Percentiles rank a stretch among this genome's conserved stretches.
Conservation (phyloP, 2,797 vertebrate species). For the Epinephelus awoara region DNA sequence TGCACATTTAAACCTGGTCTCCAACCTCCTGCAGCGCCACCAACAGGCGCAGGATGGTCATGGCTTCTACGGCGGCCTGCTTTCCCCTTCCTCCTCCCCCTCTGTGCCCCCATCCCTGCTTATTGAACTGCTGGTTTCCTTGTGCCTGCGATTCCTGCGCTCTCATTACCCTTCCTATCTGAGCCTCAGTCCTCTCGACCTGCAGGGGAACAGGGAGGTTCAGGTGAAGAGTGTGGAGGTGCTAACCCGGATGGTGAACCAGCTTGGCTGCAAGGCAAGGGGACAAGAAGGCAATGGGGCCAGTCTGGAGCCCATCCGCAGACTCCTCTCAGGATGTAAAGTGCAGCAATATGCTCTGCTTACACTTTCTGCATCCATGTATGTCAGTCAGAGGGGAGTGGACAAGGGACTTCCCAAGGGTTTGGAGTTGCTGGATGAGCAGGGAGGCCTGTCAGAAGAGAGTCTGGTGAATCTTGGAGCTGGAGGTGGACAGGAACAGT, state of each 20-base stretch:
- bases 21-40: slow-evolving; percentile 95
- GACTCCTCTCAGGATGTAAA: slow-evolving; percentile 89
- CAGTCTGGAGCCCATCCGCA: slow-evolving; percentile 82
- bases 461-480: slow-evolving; percentile 90
- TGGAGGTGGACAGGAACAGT: slow-evolving; percentile 90
- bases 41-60: slow-evolving; percentile 92
- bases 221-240: slow-evolving; percentile 97
- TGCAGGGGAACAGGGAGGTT: slow-evolving; percentile 94
- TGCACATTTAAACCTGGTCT: slow-evolving; percentile 94
- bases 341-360: slow-evolving; percentile 95
- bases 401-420: slow-evolving; percentile 68
- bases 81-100: slow-evolving; percentile 77
- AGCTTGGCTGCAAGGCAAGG: slow-evolving; percentile 84
- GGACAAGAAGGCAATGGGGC: slow-evolving; percentile 57
- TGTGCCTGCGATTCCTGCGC: slow-evolving; percentile 93
- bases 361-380: slow-evolving; percentile 94
- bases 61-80: slow-evolving; percentile 92
- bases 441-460: slow-evolving; percentile 88
- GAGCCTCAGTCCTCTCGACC: slow-evolving; percentile 87
- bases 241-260: slow-evolving; percentile 89
- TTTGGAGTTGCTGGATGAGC: slow-evolving; percentile 71
- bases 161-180: slow-evolving; percentile 94
- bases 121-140: slow-evolving; percentile 92
- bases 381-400: slow-evolving; percentile 87
- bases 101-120: slow-evolving; percentile 87